Evolutionary conservation across 2,113 vertebrate genomes (phyloP), one percentile per base, ranked within the genome.

Genomic region (Pavo muticus): DNA sequence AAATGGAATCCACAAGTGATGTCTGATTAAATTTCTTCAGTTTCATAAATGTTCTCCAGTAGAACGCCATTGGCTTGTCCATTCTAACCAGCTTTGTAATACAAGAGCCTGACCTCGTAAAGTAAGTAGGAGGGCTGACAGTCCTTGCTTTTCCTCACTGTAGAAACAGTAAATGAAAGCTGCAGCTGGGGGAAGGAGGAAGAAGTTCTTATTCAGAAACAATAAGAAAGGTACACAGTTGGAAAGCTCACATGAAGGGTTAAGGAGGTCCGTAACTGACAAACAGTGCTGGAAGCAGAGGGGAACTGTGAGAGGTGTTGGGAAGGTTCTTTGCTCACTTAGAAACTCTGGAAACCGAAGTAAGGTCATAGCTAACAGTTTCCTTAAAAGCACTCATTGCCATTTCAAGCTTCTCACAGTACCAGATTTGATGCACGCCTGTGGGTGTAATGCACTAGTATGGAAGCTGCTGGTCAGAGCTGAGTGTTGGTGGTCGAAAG

Each of bases 281-380:
- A 11, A 70, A 59, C 44, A 21, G 21, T 4, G 7, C 64, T 85
- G 69, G n/a, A 64, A 70, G 29, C 14, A 42, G 69, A 73, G n/a
- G 30, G 70, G 61, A 12, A 6, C 18, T 5, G 4, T 3, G 10
- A 61, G 45, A 45, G 14, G 40, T 11, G n/a, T 4, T 35, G 50
- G 67, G 39, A 11, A 0, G 6, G 42, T 47, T 27, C 30, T 88
- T 77, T 90, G 72, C 64, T 90, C 30, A 6, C n/a, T 57, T 78
- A 32, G 47, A 77, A 63, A 50, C 32, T 60, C 4, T 0, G 56
- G 54, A 81, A 89, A 63, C 32, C 12, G 0, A 0, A 52, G 11
- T 24, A 12, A 16, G 25, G 21, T 27, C 20, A 61, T 4, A 25
- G 6, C 0, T n/a, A 37, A 21, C 17, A 40, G 48, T 35, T 84